Percentiles rank a stretch among this genome's conserved stretches.
phyloP scores from a whole-genome alignment of 2,888 invertebrate species.

The Empis stercorea region DNA sequence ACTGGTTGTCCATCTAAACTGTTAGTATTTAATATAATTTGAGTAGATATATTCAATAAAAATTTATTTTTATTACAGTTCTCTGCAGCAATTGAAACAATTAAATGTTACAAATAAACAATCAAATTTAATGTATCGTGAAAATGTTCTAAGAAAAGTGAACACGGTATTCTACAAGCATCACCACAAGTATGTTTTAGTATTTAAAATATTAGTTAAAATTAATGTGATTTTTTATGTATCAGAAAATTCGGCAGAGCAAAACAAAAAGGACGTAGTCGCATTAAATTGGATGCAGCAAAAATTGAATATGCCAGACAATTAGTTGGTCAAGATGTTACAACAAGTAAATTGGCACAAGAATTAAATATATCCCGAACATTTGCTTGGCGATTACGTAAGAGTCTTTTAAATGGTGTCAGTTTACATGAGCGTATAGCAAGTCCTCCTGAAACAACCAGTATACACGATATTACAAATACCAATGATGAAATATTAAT shows the following conservation, averaged over 20 bases:
- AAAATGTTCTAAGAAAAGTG: not conserved
- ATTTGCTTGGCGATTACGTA: constrained; percentile 33
- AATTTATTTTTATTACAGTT: not conserved
- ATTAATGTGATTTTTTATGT: not conserved
- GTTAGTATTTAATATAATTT: not conserved
- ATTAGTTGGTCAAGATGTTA: constrained; percentile 30
- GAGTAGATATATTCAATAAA: too few species aligned
- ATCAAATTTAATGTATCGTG: not conserved
- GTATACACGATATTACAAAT: not conserved
- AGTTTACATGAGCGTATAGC: constrained; percentile 21
- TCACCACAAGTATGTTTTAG: not conserved
- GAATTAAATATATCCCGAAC: constrained; percentile 32
- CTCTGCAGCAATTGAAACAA: not conserved
- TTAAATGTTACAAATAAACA: not conserved
- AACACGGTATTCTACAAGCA: too few species aligned
- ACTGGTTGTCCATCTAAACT: constrained; percentile 30
- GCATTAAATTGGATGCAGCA: constrained; percentile 32
- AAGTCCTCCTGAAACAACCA: not conserved
- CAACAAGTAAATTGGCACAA: constrained; percentile 33
- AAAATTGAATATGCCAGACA: constrained; percentile 33
- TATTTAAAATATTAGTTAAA: not conserved
- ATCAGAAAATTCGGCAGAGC: not conserved
- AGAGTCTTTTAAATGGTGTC: constrained; percentile 32
- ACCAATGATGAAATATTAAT: not conserved
- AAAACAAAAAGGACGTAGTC: constrained; percentile 34